phyloP scores from a whole-genome alignment of 2,888 invertebrate species.

The Onchidella celtica region DNA sequence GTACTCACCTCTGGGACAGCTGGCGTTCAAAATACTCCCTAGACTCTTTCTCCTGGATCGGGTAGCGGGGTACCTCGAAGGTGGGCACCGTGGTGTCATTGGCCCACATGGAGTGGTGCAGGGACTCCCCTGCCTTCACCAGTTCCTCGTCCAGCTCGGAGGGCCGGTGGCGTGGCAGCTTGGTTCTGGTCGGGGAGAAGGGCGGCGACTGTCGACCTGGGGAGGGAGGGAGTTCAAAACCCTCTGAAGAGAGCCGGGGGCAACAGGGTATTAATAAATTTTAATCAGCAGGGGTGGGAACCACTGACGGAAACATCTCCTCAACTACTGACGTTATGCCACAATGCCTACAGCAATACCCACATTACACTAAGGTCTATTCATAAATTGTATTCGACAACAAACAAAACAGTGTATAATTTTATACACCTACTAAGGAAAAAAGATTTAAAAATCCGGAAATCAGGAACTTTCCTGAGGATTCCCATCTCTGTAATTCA shows the following conservation, averaged over 20 bases:
- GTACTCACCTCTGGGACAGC: conserved; percentile 52
- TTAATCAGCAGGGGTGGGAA: too few species aligned
- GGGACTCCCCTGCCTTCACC: conserved; percentile 58
- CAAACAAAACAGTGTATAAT: too few species aligned
- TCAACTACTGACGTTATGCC: too few species aligned
- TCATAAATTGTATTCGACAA: too few species aligned
- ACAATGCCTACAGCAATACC: too few species aligned
- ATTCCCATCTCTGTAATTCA: too few species aligned
- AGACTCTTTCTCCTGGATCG: conserved; percentile 87
- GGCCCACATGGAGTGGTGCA: conserved; percentile 32
- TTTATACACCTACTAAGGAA: too few species aligned
- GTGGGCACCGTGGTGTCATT: conserved; percentile 94
- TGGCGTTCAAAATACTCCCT: conserved; percentile 73
- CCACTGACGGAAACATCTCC: too few species aligned
- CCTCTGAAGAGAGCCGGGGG: background rate
- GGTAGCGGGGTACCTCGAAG: conserved; percentile 98
- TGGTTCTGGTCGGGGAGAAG: conserved; percentile 64
- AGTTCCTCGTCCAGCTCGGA: conserved; percentile 68
- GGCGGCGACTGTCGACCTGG: conserved; percentile 58
- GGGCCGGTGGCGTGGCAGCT: conserved; percentile 67
- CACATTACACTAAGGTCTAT: too few species aligned
- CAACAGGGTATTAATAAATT: too few species aligned
- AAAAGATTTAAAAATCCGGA: too few species aligned
- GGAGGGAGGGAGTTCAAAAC: conserved; percentile 8
- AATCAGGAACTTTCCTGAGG: too few species aligned